Evolutionary conservation across 2,113 vertebrate genomes (phyloP).

Genomic region (Dascyllus trimaculatus): DNA sequence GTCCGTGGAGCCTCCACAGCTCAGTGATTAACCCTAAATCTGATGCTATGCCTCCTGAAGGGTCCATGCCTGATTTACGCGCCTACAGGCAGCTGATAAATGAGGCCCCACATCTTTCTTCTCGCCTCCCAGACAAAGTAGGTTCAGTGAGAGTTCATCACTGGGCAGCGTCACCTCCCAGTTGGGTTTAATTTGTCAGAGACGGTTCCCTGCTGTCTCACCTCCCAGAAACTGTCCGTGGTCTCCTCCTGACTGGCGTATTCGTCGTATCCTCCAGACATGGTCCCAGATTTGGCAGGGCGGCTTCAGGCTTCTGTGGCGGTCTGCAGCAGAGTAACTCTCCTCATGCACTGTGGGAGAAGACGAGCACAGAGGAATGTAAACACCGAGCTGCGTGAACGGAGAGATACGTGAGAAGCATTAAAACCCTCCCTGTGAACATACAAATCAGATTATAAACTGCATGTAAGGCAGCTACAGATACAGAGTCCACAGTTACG

Average conservation of each 20-base stretch:
- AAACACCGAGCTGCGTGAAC: conserved; percentile 14
- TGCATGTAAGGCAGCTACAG: not conserved
- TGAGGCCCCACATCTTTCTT: not conserved
- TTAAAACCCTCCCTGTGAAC: not conserved
- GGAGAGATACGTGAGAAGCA: not conserved
- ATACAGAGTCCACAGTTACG: not conserved
- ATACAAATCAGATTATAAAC: not conserved
- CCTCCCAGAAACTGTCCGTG: conserved; percentile 99
- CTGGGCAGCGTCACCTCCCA: not conserved
- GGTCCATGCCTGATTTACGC: conserved; percentile 4
- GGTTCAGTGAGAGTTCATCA: conserved; percentile 54
- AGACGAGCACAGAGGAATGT: conserved; percentile 28
- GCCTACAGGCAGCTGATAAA: conserved; percentile 10
- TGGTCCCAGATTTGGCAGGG: conserved; percentile 80
- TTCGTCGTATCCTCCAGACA: conserved; percentile 95
- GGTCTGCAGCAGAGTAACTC: conserved; percentile 53
- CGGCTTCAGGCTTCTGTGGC: conserved; percentile 59
- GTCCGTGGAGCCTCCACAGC: not conserved
- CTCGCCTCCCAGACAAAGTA: not conserved
- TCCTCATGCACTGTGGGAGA: conserved; percentile 80
- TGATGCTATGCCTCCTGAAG: not conserved
- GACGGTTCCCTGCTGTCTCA: conserved; percentile 66
- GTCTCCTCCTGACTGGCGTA: conserved; percentile 86
- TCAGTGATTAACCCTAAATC: conserved; percentile 12
- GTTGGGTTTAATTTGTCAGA: conserved; percentile 36